Conservation (phyloP, 2,888 invertebrate species). For the Quadriops clusia region DNA sequence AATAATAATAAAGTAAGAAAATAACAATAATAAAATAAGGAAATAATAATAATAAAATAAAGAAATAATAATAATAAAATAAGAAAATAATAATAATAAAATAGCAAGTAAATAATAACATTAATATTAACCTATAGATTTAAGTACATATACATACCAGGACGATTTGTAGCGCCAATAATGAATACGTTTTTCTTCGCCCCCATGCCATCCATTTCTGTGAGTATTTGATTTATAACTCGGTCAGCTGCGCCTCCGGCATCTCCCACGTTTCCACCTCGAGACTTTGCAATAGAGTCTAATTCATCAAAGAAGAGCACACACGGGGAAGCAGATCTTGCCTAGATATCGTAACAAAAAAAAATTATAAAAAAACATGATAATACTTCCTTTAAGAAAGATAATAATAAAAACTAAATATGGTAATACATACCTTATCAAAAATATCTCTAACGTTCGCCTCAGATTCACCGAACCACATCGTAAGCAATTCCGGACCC, state of each 20-base stretch:
- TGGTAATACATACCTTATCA: conserved; percentile 64
- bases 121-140: too few relatives aligned
- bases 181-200: conserved; percentile 99
- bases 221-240: conserved; percentile 98
- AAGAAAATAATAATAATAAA: too few relatives aligned
- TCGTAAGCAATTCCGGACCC: conserved; percentile 92
- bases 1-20: too few relatives aligned
- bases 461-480: conserved; percentile 99
- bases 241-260: conserved; percentile 98
- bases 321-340: conserved; percentile 96
- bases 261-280: conserved; percentile 94
- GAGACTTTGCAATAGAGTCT: conserved; percentile 98
- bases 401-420: conserved; percentile 9
- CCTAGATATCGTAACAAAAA: conserved; percentile 41
- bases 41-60: too few relatives aligned
- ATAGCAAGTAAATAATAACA: too few relatives aligned
- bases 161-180: conserved; percentile 89
- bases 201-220: conserved; percentile 99
- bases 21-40: too few relatives aligned
- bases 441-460: conserved; percentile 99
- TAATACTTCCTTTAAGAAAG: conserved; percentile 2
- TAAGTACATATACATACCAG: too few relatives aligned
- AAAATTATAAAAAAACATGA: conserved; percentile 14
- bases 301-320: conserved; percentile 99
- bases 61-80: too few relatives aligned